A percentile compares a stretch with the other conserved stretches of the same genome.
Conservation (phyloP, 2,888 invertebrate genomes). For the Mythimna albipuncta region DNA sequence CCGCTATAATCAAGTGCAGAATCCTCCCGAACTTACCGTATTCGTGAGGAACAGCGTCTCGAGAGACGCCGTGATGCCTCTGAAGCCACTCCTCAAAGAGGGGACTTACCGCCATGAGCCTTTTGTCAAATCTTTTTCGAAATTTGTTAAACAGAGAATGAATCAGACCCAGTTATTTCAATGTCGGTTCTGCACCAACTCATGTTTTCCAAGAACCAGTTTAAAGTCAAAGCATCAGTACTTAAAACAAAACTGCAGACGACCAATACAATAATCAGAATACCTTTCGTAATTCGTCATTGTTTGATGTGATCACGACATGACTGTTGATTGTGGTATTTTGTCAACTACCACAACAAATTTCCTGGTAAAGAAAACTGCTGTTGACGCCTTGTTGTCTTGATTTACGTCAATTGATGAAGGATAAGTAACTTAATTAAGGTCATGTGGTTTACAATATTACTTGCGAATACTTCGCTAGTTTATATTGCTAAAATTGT, state of each 20-base stretch:
- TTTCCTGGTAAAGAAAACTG: constrained; percentile 42
- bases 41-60: no score
- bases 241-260: constrained; percentile 2
- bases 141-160: not conserved
- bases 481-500: no score
- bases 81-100: no score
- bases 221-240: no score
- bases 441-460: not conserved
- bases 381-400: constrained; percentile 23
- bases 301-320: constrained; percentile 23
- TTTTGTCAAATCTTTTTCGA: not conserved
- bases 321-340: constrained; percentile 25
- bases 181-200: no score
- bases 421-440: not conserved
- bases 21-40: no score
- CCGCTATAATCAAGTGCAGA: no score
- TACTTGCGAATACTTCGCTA: no score
- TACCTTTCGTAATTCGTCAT: constrained; percentile 32
- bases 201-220: constrained; percentile 12
- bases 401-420: constrained; percentile 37
- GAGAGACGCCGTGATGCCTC: no score
- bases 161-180: constrained; percentile 10
- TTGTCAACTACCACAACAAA: constrained; percentile 13
- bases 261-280: constrained; percentile 3
- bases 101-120: no score